Conservation (phyloP, 2,888 invertebrate genomes). For the Iselma pallidipennis region DNA sequence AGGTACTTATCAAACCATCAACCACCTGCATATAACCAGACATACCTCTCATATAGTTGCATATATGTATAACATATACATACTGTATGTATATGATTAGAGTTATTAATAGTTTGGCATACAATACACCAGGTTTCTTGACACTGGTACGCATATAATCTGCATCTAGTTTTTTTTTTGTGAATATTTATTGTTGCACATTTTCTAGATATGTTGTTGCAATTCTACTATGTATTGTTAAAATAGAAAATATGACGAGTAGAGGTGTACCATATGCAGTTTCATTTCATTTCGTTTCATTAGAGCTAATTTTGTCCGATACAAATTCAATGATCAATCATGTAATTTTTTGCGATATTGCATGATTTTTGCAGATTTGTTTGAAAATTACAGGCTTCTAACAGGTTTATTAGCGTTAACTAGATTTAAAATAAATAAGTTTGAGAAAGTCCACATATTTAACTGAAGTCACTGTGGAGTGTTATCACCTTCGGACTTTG, state of each 20-base stretch:
- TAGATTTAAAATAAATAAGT: background rate
- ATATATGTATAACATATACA: background rate
- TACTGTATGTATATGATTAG: constrained; percentile 20
- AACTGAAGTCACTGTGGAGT: background rate
- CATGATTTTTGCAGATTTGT: no score
- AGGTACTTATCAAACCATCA: constrained; percentile 22
- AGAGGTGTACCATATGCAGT: background rate
- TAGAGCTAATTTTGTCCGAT: background rate
- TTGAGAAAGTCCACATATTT: background rate
- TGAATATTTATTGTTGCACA: background rate
- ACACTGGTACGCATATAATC: constrained; percentile 11
- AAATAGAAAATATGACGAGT: background rate
- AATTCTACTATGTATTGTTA: background rate
- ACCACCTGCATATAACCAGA: constrained; percentile 21
- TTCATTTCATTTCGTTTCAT: background rate
- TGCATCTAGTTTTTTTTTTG: background rate
- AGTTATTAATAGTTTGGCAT: constrained; percentile 23
- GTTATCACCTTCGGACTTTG: background rate
- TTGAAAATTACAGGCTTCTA: background rate
- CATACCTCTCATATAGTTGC: background rate
- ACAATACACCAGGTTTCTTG: constrained; percentile 25
- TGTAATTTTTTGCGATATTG: no score
- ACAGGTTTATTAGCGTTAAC: background rate
- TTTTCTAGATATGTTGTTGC: background rate
- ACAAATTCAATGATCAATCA: no score